phyloP scores from a whole-genome alignment of 2,888 invertebrate genomes.

The Drosophila borealis region DNA sequence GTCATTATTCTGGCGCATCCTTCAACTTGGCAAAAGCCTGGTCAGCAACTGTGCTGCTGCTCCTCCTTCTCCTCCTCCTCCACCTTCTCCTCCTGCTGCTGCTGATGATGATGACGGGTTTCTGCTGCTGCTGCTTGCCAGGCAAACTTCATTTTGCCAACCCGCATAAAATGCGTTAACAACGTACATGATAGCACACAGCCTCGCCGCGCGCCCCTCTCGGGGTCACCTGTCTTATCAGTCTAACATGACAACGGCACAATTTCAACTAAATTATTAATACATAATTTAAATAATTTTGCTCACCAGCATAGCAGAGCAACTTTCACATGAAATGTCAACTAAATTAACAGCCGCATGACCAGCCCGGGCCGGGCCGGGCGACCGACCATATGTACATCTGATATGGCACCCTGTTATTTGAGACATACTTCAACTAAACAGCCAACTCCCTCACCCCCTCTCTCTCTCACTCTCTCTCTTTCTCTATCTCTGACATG shows the following conservation, averaged over 20 bases:
- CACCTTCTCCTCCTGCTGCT: background rate
- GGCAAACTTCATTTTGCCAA: conserved; percentile 46
- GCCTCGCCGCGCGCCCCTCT: background rate
- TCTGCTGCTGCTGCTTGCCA: conserved; percentile 18
- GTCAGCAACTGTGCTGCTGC: conserved; percentile 40
- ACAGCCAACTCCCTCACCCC: background rate
- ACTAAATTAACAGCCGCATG: conserved; percentile 31
- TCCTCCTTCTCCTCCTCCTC: background rate
- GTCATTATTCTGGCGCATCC: conserved; percentile 32
- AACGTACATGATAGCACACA: background rate
- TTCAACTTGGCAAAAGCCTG: conserved; percentile 21
- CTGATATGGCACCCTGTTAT: conserved; percentile 8
- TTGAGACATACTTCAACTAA: conserved; percentile 1
- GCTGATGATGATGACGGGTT: background rate
- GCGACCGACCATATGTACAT: conserved; percentile 15
- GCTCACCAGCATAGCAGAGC: background rate
- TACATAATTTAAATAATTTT: conserved; percentile 50
- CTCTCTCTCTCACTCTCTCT: background rate
- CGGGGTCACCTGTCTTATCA: no score
- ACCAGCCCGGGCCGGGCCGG: conserved; percentile 1
- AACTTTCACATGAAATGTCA: conserved; percentile 21
- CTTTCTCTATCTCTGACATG: conserved; percentile 10
- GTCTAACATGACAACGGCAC: conserved; percentile 43
- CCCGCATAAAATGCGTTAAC: conserved; percentile 43
- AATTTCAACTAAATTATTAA: conserved; percentile 55